Percentiles rank a stretch among this genome's conserved stretches.
Conservation (phyloP, 2,113 vertebrate species). For the Pelecanoides urinatrix region DNA sequence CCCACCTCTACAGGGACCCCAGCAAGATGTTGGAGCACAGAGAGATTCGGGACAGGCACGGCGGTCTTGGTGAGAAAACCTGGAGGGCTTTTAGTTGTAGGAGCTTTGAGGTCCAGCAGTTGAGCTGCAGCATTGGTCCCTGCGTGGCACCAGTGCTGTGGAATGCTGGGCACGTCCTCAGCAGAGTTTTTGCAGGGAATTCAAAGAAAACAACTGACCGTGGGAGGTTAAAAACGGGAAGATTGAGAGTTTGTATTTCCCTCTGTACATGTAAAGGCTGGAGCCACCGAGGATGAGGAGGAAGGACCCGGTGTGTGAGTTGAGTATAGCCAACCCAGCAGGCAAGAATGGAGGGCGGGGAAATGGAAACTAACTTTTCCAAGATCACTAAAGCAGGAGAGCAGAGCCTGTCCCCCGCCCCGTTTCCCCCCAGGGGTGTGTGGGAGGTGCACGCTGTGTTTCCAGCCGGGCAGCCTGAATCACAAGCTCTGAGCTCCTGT, state of each 20-base stretch:
- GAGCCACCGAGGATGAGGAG: background rate
- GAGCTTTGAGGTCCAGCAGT: background rate
- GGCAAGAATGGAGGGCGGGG: background rate
- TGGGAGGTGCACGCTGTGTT: background rate
- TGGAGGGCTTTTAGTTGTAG: background rate
- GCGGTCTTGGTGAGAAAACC: slow-evolving; percentile 78
- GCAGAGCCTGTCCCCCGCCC: background rate
- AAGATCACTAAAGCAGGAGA: background rate
- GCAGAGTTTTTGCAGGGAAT: background rate
- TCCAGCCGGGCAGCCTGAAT: background rate
- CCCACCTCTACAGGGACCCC: slow-evolving; percentile 92
- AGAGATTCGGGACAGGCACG: slow-evolving; percentile 89
- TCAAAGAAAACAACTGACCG: background rate
- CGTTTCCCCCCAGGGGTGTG: background rate
- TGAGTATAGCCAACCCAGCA: background rate
- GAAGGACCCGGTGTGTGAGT: background rate
- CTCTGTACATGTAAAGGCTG: background rate
- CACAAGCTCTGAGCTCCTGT: background rate
- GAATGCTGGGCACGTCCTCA: background rate
- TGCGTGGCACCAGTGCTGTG: rapidly evolving
- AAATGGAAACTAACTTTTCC: background rate
- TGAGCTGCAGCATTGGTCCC: background rate
- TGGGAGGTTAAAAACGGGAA: background rate
- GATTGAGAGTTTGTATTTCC: background rate
- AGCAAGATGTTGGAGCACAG: slow-evolving; percentile 89